Conservation (phyloP, 2,113 vertebrate genomes). For the Hiodon alosoides region DNA sequence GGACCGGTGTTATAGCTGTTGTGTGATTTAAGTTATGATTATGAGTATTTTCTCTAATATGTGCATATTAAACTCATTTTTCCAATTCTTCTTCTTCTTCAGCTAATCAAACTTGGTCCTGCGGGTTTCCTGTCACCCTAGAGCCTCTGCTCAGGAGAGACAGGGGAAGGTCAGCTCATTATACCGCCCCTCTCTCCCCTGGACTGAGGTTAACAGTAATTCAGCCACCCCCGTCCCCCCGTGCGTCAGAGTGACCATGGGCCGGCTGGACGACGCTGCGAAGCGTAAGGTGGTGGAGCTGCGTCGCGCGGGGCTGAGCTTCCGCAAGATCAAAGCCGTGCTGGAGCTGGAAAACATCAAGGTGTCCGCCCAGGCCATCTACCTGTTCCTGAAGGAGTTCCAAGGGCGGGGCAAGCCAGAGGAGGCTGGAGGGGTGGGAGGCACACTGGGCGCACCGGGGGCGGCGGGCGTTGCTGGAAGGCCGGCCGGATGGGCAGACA, state of each 20-base stretch:
- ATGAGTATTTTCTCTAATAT: too few relatives aligned
- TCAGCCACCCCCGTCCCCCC: too few relatives aligned
- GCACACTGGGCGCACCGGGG: not conserved
- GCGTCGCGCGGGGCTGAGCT: slow-evolving; percentile 72
- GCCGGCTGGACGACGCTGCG: slow-evolving; percentile 70
- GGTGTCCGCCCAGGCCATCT: slow-evolving; percentile 74
- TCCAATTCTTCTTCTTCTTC: too few relatives aligned
- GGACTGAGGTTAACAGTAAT: too few relatives aligned
- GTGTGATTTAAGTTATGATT: too few relatives aligned
- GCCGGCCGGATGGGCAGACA: slow-evolving; percentile 52
- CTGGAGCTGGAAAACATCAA: slow-evolving; percentile 78
- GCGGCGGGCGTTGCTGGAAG: slow-evolving; percentile 18
- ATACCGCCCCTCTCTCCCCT: too few relatives aligned
- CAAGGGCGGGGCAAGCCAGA: slow-evolving; percentile 53
- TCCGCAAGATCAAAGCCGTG: slow-evolving; percentile 80
- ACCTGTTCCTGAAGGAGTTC: slow-evolving; percentile 73
- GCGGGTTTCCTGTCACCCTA: too few relatives aligned
- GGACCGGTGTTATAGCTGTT: too few relatives aligned
- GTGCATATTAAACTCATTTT: too few relatives aligned
- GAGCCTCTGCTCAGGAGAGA: too few relatives aligned
- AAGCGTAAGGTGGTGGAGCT: slow-evolving; percentile 80
- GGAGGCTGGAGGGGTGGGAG: slow-evolving; percentile 33
- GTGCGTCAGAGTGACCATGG: slow-evolving; percentile 64
- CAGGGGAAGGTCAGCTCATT: too few relatives aligned
- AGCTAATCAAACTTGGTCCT: too few relatives aligned